Evolutionary conservation across 2,888 invertebrate species (phyloP).

Genomic region (Lampropteryx suffumata): DNA sequence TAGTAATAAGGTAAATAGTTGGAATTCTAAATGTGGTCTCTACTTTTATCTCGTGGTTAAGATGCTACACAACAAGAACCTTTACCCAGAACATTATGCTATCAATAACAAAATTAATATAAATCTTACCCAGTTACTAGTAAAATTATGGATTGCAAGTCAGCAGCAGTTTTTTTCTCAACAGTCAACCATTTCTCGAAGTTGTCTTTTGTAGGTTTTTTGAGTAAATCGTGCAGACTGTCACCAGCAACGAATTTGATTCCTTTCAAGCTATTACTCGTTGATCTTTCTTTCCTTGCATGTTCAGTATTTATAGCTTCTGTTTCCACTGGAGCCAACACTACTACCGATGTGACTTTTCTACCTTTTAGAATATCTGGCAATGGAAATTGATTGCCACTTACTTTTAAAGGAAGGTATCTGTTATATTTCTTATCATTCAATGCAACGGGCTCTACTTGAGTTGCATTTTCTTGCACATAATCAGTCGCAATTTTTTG

Average conservation of each 20-base stretch:
- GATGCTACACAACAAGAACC: too few relatives aligned
- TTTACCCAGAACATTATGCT: too few relatives aligned
- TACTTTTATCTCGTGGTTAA: too few relatives aligned
- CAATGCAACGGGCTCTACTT: slow-evolving; percentile 88
- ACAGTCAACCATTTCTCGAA: slow-evolving; percentile 91
- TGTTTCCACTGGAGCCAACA: slow-evolving; percentile 91
- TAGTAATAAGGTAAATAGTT: too few relatives aligned
- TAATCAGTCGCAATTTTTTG: slow-evolving; percentile 88
- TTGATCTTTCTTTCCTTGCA: slow-evolving; percentile 79
- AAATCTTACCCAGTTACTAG: slow-evolving; percentile 89
- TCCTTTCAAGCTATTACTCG: slow-evolving; percentile 84
- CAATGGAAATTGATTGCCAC: slow-evolving; percentile 92
- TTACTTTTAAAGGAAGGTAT: slow-evolving; percentile 92
- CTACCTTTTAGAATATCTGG: slow-evolving; percentile 90
- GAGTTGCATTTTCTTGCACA: slow-evolving; percentile 87
- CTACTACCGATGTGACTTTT: slow-evolving; percentile 92
- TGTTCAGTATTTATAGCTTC: slow-evolving; percentile 79
- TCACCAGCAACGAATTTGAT: slow-evolving; percentile 89
- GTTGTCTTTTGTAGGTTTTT: slow-evolving; percentile 89
- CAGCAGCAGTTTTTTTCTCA: slow-evolving; percentile 88
- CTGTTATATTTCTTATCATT: slow-evolving; percentile 90
- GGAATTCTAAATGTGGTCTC: too few relatives aligned
- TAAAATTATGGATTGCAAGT: slow-evolving; percentile 91
- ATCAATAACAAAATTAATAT: too few relatives aligned
- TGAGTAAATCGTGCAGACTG: slow-evolving; percentile 88